Percentiles rank a stretch among this genome's conserved stretches.
Conservation (phyloP, 1,140 invertebrate genomes). For the Brachionus sp. region DNA sequence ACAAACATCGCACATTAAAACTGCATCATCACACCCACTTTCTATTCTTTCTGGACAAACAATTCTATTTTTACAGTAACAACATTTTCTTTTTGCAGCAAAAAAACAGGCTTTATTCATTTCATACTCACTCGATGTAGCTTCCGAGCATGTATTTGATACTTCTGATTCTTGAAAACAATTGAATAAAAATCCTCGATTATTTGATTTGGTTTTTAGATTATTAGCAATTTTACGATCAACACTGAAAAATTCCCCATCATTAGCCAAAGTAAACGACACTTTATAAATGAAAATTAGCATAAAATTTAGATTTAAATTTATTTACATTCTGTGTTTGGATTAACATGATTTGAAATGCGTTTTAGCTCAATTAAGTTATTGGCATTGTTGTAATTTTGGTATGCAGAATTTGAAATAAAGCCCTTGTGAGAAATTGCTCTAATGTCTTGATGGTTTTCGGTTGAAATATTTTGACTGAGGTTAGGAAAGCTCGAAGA, state of each 20-base stretch:
- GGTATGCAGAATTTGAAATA: neutral
- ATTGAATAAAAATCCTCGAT: neutral
- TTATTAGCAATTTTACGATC: neutral
- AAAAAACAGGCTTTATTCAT: neutral
- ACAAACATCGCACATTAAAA: constrained; percentile 1
- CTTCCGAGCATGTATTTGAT: neutral
- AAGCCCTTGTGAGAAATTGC: neutral
- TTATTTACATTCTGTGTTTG: neutral
- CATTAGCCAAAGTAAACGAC: neutral
- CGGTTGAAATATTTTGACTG: neutral
- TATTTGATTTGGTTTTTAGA: neutral
- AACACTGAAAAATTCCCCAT: neutral
- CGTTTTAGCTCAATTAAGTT: neutral
- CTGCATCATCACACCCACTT: neutral
- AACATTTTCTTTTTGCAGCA: neutral
- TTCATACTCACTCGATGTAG: neutral
- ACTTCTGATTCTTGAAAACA: neutral
- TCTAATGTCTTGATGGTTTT: neutral
- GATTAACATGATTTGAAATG: neutral
- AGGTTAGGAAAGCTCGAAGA: neutral
- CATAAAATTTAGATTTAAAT: neutral
- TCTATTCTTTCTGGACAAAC: neutral
- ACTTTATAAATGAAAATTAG: neutral
- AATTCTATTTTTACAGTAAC: neutral
- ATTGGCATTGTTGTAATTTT: neutral